Base-by-base conservation (phyloP, 2,888 invertebrate genomes). In the Sarcophaga subvicina region DNA sequence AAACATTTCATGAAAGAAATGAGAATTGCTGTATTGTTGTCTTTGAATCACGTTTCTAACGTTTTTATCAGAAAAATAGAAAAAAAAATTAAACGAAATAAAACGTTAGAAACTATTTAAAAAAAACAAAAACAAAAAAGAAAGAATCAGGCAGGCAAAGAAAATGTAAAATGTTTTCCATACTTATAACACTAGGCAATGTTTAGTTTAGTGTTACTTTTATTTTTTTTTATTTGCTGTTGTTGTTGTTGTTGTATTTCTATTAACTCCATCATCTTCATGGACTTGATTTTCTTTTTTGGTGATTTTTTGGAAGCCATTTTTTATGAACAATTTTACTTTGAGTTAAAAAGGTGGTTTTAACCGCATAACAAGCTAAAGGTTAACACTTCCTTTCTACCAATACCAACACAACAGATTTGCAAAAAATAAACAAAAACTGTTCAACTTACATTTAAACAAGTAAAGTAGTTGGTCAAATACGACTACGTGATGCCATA, bases 311-410 rank as follows among this genome's bases (percentile, higher is more conserved):
- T 60, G 45, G 17, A 12, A n/a, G 69, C 37, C 27, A 25, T 54
- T 70, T 70, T 77, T 45, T 62, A 81, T 76, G 27, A 47, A 69
- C 59, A 72, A 76, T 80, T 75, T 73, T 77, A 80, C 78, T 77
- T 77, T 64, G 64, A 83, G 81, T 62, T 76, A 79, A 79, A 82
- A 80, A 79, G 87, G 84, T 81, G 81, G 79, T 63, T 84, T 75
- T 37, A 83, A 69, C 63, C 87, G 76, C 78, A 87, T 84, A 87
- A 84, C 84, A 84, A 82, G 86, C 86, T 82, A 89, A 89, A 89
- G 89, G 89, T 89, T 89, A 89, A 89, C 89, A 89, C 89, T 89
- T 89, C 88, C 88, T 89, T 88, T 88, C 86, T 84, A 66, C 78
- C 76, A 60, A 83, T 82, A 27, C 62, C 80, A 77, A 22, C 22